Percentiles rank a stretch among this genome's conserved stretches.
phyloP scores from a whole-genome alignment of 2,113 vertebrate genomes.

The Atlantisia rogersi region DNA sequence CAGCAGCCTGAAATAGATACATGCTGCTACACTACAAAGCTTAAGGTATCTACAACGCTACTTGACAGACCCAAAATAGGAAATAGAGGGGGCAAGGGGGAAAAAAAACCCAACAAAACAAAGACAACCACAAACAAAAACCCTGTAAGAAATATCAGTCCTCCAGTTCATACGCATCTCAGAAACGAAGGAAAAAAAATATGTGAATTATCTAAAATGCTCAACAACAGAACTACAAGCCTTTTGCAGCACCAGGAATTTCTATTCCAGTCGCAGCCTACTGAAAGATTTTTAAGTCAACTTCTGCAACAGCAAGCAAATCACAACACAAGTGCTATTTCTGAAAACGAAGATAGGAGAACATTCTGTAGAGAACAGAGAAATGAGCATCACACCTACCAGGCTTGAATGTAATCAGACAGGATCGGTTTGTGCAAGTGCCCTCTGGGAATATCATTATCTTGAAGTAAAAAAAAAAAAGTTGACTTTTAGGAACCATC shows the following conservation, averaged over 20 bases:
- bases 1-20: neutral
- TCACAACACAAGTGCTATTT: constrained; percentile 14
- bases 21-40: neutral
- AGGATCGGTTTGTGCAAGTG: constrained; percentile 97
- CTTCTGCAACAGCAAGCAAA: constrained; percentile 4
- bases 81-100: neutral
- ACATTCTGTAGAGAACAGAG: constrained; percentile 5
- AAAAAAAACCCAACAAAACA: neutral
- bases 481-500: neutral
- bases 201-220: neutral
- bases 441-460: constrained; percentile 99
- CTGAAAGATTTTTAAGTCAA: neutral
- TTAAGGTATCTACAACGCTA: neutral
- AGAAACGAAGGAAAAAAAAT: neutral
- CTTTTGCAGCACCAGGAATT: neutral
- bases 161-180: neutral
- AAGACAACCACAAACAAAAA: neutral
- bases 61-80: neutral
- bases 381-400: constrained; percentile 79
- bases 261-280: neutral
- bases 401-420: constrained; percentile 98
- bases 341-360: constrained; percentile 19
- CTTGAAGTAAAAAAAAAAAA: constrained; percentile 73
- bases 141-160: neutral
- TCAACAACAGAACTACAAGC: neutral